Percentiles rank a stretch among this genome's conserved stretches.
These are phyloP conservation scores for Butorides virescens DNA, from an alignment of 2,113 vertebrate species.

Conservation along the genomic window DNA sequence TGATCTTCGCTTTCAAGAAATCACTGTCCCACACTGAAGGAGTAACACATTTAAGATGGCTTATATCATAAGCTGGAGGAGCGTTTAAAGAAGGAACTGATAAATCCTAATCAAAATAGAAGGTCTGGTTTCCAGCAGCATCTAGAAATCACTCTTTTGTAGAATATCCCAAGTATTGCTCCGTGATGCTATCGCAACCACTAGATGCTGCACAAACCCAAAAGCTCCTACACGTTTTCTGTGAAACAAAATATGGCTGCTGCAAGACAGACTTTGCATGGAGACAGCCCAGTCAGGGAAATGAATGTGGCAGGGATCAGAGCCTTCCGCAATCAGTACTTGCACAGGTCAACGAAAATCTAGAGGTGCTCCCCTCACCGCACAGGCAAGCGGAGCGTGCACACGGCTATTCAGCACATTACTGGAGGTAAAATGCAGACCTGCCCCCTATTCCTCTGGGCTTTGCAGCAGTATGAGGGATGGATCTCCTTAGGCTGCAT, in stretches of 20 bases:
- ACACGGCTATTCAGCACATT: background rate
- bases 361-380: background rate
- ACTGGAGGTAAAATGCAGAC: background rate
- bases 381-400: background rate
- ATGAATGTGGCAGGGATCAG: background rate
- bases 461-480: background rate
- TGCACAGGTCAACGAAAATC: background rate
- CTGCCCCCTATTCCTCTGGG: background rate
- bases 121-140: background rate
- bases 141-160: background rate
- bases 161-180: background rate
- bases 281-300: background rate
- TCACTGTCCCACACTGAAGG: background rate
- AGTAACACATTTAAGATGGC: background rate
- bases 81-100: fast-evolving
- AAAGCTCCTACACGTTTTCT: background rate
- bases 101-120: background rate
- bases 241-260: background rate
- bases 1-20: background rate
- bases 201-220: background rate
- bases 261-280: background rate
- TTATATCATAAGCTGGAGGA: background rate
- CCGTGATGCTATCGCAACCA: background rate
- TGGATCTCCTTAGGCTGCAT: background rate
- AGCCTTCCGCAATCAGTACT: background rate